Evolutionary conservation across 2,888 invertebrate genomes (phyloP).

Genomic region (Girardia tigrina): DNA sequence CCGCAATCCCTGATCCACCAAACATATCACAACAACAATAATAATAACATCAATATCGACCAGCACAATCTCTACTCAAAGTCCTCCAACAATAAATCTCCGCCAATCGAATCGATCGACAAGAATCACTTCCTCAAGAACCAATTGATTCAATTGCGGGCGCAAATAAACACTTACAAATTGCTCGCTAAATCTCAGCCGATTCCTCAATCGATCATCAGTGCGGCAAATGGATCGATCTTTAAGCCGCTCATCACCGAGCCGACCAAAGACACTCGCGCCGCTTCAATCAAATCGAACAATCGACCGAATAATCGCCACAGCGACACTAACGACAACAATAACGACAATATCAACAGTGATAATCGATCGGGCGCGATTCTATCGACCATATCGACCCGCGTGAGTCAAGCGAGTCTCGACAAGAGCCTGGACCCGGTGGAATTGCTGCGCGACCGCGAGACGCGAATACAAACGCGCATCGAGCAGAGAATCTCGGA

Average conservation of each 20-base stretch:
- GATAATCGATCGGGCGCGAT: neutral
- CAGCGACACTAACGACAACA: neutral
- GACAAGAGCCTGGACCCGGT: slow-evolving; percentile 82
- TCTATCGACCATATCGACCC: too few relatives aligned
- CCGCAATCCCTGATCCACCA: neutral
- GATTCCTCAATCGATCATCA: slow-evolving; percentile 63
- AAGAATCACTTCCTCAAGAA: neutral
- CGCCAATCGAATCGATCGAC: too few relatives aligned
- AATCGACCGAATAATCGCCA: neutral
- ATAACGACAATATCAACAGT: neutral
- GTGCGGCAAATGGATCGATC: slow-evolving; percentile 59
- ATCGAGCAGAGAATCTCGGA: slow-evolving; percentile 79
- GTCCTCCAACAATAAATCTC: too few relatives aligned
- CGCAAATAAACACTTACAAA: slow-evolving; percentile 86
- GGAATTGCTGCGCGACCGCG: slow-evolving; percentile 77
- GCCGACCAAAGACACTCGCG: too few relatives aligned
- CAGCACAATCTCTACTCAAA: too few relatives aligned
- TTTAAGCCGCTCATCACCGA: too few relatives aligned
- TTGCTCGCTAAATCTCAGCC: slow-evolving; percentile 80
- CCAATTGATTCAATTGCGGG: slow-evolving; percentile 72
- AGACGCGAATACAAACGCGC: slow-evolving; percentile 45
- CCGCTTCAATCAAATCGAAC: neutral
- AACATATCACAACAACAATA: neutral
- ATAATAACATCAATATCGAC: too few relatives aligned
- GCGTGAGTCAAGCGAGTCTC: too few relatives aligned